Base-by-base conservation (phyloP, 2,113 vertebrate genomes). In the Lophotis ruficrista region DNA sequence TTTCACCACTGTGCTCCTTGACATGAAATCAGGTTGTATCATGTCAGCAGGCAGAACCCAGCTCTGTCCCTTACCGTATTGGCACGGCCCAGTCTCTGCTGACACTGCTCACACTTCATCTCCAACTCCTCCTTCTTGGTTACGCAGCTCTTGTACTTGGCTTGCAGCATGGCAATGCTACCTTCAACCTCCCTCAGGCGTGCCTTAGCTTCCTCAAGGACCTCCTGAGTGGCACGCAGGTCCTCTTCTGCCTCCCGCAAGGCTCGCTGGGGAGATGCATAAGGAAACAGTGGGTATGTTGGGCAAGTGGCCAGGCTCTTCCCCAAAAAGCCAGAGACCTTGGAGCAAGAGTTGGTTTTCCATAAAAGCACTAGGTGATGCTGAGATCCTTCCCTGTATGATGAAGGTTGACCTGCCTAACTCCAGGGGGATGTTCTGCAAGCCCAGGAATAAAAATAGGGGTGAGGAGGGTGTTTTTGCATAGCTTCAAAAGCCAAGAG, bases 41-140 rank as follows among this genome's bases (percentile, higher is more conserved):
- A 7, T 2, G 6, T 7, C 68, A 64, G 24, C 25, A 87, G 64
- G 73, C 23, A 75, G 78, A 93, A 72, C 10, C 9, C 16, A 69
- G 24, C 14, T 82, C 62, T 53, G 43, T 43, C 48, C 27, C 65
- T 48, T 57, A 99, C 99, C 98, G 98, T 99, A 90, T 98, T 98
- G 0, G 99, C 99, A 1, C 98, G 97, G 88, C 97, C 48, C 62
- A 99, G 75, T 64, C 98, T 98, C 87, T 98, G 94, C 95, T 99
- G 98, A 57, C 99, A 99, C 95, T 98, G 98, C 43, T 99, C 97
- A 43, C 98, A 99, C 92, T 99, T 99, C 84, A 96, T 95, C 80
- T 99, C 98, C 76, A 99, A 65, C 58, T 99, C 99, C 5, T 99
- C 98, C 88, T 99, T 99, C 95, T 99, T 99, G 91, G 98, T 70